Evolutionary conservation across 2,113 vertebrate genomes (phyloP).

Genomic region (Erythrocercus mccallii): DNA sequence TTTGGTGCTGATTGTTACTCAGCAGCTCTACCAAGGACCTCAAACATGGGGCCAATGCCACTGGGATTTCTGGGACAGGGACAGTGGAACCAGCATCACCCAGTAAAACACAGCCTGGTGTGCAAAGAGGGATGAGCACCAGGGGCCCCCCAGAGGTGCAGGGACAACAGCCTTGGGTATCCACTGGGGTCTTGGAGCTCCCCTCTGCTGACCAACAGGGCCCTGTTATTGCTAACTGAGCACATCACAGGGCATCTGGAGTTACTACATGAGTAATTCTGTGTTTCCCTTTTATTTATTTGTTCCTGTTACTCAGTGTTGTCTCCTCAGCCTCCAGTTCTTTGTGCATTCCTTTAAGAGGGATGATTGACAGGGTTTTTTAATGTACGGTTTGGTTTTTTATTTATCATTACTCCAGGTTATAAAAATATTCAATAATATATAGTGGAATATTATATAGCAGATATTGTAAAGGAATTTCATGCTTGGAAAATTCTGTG

Average conservation of each 20-base stretch:
- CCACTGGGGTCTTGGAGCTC: neutral
- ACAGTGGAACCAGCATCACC: neutral
- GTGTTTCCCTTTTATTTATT: neutral
- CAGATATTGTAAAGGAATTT: neutral
- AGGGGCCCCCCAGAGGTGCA: too few species aligned
- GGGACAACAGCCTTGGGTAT: neutral
- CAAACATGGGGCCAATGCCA: neutral
- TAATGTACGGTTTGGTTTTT: neutral
- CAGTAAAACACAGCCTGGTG: neutral
- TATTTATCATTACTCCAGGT: neutral
- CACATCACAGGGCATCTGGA: neutral
- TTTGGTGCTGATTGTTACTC: neutral
- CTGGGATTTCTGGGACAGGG: neutral
- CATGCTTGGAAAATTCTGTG: neutral
- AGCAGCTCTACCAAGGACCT: neutral
- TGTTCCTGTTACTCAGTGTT: neutral
- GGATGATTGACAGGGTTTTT: neutral
- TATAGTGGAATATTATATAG: neutral
- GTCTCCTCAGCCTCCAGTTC: neutral
- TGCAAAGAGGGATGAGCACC: rapidly evolving
- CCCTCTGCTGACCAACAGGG: neutral
- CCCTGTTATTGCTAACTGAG: neutral
- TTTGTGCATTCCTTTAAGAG: neutral
- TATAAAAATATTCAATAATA: neutral
- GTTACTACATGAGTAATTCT: neutral